These are phyloP conservation scores for Lethenteron reissneri DNA, from an alignment of 2,113 vertebrate genomes.

Conservation along the genomic window DNA sequence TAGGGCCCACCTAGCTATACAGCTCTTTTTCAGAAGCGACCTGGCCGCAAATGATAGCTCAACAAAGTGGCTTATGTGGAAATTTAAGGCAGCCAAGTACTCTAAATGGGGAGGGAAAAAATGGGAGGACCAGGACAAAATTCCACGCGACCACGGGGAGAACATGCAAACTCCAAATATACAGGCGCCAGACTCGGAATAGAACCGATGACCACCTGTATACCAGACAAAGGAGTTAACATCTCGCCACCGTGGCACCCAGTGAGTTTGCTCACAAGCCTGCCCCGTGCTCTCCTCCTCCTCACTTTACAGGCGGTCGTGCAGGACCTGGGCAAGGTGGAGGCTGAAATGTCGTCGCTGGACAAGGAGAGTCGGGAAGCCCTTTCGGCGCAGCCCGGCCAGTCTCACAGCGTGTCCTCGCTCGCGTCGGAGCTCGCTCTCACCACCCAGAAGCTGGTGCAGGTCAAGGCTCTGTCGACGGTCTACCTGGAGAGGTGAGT, in stretches of 20 bases:
- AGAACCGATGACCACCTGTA: not conserved
- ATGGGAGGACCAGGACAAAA: no score
- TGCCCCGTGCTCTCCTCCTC: not conserved
- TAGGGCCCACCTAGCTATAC: no score
- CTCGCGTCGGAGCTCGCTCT: conserved; percentile 50
- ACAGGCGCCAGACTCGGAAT: no score
- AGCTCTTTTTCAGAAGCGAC: no score
- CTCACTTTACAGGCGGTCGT: conserved; percentile 25
- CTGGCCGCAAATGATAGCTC: no score
- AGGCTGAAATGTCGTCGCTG: conserved; percentile 30
- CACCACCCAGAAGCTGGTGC: conserved; percentile 48
- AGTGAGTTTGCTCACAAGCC: not conserved
- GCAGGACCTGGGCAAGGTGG: conserved; percentile 39
- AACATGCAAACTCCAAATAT: no score
- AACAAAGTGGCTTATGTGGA: no score
- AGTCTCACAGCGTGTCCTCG: conserved; percentile 33
- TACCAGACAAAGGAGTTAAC: not conserved
- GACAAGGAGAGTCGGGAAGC: conserved; percentile 34
- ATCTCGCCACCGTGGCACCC: not conserved
- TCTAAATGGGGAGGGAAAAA: no score
- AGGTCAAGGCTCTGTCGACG: conserved; percentile 43
- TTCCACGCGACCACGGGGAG: no score
- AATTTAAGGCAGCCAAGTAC: no score
- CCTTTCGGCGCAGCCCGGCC: conserved; percentile 58
- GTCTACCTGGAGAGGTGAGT: conserved; percentile 58